Conservation (phyloP, 1,140 invertebrate species). For the Steinernema feltiae region DNA sequence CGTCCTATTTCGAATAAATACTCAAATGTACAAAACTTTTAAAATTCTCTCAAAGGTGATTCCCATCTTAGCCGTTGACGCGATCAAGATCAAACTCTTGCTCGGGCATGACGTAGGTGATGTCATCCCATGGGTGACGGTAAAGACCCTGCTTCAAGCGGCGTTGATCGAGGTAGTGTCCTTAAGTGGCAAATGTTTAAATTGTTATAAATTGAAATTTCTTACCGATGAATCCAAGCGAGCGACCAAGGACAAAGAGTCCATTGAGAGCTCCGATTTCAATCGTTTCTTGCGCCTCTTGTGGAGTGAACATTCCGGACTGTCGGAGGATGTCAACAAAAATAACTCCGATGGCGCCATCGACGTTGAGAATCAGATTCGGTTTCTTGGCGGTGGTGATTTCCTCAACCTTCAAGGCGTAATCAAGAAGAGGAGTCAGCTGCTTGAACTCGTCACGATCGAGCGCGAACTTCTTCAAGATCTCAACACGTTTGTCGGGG, state of each 20-base stretch:
- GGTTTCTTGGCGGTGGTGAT: constrained; percentile 99
- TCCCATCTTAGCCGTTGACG: constrained; percentile 15
- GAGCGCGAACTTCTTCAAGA: constrained; percentile 85
- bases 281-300: constrained; percentile 93
- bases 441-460: constrained; percentile 63
- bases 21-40: neutral
- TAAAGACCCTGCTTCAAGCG: constrained; percentile 96
- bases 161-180: constrained; percentile 97
- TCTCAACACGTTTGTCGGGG: constrained; percentile 90
- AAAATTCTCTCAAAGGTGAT: neutral
- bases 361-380: constrained; percentile 96
- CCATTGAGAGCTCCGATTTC: constrained; percentile 97
- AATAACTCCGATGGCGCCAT: constrained; percentile 90
- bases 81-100: constrained; percentile 19
- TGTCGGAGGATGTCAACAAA: constrained; percentile 93
- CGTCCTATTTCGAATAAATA: neutral
- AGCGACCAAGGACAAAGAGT: constrained; percentile 91
- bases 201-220: constrained; percentile 4
- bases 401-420: constrained; percentile 94
- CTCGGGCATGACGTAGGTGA: constrained; percentile 90
- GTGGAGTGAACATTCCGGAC: constrained; percentile 83
- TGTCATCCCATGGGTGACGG: constrained; percentile 99
- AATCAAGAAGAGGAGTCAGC: constrained; percentile 83
- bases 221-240: constrained; percentile 92
- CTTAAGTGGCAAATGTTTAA: constrained; percentile 59